phyloP scores from a whole-genome alignment of 2,888 invertebrate genomes.

The Andrena minutula region DNA sequence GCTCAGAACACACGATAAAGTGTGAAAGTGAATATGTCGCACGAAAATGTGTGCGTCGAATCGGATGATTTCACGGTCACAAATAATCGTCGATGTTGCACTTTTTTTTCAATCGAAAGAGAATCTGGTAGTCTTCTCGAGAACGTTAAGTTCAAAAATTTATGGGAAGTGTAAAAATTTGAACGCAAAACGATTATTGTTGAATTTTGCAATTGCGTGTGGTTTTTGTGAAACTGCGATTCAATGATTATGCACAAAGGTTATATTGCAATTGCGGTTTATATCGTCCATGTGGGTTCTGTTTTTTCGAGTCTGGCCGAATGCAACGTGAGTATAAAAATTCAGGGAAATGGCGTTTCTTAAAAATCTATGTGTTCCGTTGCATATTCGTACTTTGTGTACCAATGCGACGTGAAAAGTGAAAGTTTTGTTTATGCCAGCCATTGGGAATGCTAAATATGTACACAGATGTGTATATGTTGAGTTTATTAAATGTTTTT shows the following conservation, averaged over 20 bases:
- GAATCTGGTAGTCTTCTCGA: background rate
- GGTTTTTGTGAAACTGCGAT: background rate
- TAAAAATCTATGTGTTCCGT: background rate
- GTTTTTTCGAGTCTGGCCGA: background rate
- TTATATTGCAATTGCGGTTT: slow-evolving; percentile 24
- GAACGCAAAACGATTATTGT: background rate
- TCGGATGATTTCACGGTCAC: background rate
- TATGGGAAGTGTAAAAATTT: slow-evolving; percentile 4
- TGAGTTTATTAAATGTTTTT: background rate
- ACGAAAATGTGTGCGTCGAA: background rate
- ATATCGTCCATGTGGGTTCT: background rate
- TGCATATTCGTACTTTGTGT: background rate
- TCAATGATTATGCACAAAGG: slow-evolving; percentile 31
- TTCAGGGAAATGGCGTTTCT: background rate
- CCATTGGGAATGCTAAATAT: background rate
- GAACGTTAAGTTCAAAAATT: background rate
- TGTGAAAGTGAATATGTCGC: slow-evolving; percentile 11
- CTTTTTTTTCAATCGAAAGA: background rate
- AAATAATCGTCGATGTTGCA: background rate
- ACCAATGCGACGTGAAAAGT: background rate
- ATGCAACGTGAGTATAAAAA: slow-evolving; percentile 38
- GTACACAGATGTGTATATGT: background rate
- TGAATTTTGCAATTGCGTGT: background rate
- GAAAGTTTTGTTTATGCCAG: background rate
- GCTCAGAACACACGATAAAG: background rate